These are phyloP conservation scores for Apostichopus leukothele DNA, from an alignment of 53 echinoderm and acorn worm genomes.

Conservation along the genomic window DNA sequence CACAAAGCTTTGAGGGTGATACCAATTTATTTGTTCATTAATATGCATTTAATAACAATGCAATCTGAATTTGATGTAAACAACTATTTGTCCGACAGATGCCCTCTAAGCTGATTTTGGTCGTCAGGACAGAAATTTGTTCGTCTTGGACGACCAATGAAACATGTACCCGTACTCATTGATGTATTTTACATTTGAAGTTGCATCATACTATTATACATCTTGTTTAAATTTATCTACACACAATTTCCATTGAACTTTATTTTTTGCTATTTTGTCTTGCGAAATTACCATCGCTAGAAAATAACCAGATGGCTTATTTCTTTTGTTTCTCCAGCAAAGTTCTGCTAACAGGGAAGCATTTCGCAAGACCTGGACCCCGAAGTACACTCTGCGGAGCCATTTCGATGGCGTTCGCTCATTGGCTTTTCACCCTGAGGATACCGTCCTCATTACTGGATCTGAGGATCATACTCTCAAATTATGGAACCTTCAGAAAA, in stretches of 20 bases:
- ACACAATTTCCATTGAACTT: too few species aligned
- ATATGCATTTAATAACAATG: too few species aligned
- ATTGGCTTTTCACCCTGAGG: slow-evolving; percentile 89
- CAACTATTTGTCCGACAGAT: too few species aligned
- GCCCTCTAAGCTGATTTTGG: too few species aligned
- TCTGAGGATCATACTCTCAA: slow-evolving; percentile 99
- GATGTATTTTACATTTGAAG: background rate
- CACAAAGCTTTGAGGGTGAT: too few species aligned
- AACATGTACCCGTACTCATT: background rate
- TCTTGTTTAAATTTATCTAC: too few species aligned
- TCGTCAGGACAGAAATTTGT: too few species aligned
- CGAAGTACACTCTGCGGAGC: slow-evolving; percentile 95
- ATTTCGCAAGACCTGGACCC: slow-evolving; percentile 99
- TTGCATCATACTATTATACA: background rate
- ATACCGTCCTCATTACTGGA: slow-evolving; percentile 96
- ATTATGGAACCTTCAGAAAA: slow-evolving; percentile 98
- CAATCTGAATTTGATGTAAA: too few species aligned
- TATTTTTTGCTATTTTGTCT: too few species aligned
- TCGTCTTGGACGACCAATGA: background rate
- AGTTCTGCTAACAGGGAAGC: slow-evolving; percentile 87
- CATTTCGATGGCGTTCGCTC: slow-evolving; percentile 97
- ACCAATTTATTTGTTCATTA: too few species aligned
- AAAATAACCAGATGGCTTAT: background rate
- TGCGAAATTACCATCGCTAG: too few species aligned
- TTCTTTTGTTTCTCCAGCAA: slow-evolving; percentile 37